Evolutionary conservation across 1,140 invertebrate species (phyloP).

Genomic region (Camponotus pennsylvanicus): DNA sequence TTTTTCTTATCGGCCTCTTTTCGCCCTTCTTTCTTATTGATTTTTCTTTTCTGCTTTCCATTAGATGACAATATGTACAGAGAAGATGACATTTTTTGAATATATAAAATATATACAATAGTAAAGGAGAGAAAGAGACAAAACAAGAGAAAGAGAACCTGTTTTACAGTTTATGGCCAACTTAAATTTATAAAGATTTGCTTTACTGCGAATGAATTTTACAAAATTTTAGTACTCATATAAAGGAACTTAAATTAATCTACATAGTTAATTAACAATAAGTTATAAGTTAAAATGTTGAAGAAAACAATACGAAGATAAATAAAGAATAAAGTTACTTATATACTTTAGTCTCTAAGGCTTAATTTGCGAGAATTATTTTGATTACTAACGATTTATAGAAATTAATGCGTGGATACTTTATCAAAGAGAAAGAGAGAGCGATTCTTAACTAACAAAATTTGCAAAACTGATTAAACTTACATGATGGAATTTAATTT

Average conservation of each 20-base stretch:
- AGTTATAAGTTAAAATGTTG: neutral
- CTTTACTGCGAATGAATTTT: neutral
- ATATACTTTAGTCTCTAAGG: neutral
- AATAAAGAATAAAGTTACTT: neutral
- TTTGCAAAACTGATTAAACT: neutral
- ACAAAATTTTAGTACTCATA: neutral
- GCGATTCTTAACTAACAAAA: neutral
- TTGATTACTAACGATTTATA: neutral
- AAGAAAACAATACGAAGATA: neutral
- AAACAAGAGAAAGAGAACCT: neutral
- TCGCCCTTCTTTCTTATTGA: constrained; percentile 5
- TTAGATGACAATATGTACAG: constrained; percentile 13
- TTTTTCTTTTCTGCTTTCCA: neutral
- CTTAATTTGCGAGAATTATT: neutral
- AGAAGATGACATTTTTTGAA: neutral
- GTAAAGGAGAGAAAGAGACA: neutral
- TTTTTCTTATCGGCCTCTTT: neutral
- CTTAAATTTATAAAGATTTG: constrained; percentile 5
- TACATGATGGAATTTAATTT: constrained; percentile 7
- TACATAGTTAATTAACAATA: neutral
- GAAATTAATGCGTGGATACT: neutral
- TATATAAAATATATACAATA: neutral
- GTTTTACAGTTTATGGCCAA: neutral
- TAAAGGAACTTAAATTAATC: neutral
- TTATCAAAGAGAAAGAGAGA: neutral